A percentile compares a stretch with the other conserved stretches of the same genome.
phyloP scores from a whole-genome alignment of 2,797 vertebrate genomes.

The Myotis findleyi region DNA sequence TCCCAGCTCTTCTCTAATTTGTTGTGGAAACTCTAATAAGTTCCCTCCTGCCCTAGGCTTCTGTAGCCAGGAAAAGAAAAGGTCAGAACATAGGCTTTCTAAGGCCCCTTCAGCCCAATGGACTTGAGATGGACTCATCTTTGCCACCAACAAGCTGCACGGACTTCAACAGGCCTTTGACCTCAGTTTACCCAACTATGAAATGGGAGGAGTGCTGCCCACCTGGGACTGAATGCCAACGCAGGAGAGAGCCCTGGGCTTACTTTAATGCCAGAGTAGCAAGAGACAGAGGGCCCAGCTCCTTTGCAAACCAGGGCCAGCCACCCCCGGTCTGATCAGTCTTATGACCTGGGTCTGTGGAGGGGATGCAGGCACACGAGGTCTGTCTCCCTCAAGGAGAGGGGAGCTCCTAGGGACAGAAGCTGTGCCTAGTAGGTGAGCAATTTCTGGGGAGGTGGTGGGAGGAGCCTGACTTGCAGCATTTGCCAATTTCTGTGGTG shows the following conservation, averaged over 20 bases:
- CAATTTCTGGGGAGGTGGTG: not conserved
- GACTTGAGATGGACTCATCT: not conserved
- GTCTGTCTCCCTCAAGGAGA: not conserved
- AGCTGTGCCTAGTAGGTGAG: not conserved
- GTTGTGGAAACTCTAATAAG: not conserved
- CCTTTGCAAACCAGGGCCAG: not conserved
- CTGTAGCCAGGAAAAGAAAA: not conserved
- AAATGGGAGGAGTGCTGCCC: not conserved
- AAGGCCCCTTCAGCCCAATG: not conserved
- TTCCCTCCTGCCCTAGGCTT: not conserved
- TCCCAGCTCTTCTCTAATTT: not conserved
- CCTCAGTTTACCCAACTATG: not conserved
- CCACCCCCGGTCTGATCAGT: not conserved
- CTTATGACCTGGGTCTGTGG: not conserved
- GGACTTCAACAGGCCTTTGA: not conserved
- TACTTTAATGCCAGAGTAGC: not conserved
- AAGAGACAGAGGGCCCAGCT: not conserved
- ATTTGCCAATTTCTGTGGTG: accelerated
- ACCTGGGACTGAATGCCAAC: not conserved
- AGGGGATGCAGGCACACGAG: not conserved
- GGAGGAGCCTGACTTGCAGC: not conserved
- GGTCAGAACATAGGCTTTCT: not conserved
- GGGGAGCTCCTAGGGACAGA: not conserved
- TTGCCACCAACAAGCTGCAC: not conserved
- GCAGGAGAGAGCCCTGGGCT: not conserved